Conservation (phyloP, 2,113 vertebrate species). For the Sakesphorus luctuosus region DNA sequence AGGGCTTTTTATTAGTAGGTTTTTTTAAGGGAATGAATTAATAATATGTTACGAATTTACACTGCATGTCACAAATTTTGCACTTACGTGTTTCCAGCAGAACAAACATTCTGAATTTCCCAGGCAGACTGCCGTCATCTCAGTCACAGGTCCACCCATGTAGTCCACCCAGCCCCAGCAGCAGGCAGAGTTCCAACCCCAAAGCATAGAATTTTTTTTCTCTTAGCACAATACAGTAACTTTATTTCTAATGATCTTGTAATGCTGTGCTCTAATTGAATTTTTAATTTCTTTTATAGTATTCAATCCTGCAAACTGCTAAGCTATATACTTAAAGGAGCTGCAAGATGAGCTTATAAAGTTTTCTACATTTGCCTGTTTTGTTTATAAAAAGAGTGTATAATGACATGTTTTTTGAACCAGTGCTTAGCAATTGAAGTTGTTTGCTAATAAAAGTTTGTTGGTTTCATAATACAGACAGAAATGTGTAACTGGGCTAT, state of each 20-base stretch:
- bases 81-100: neutral
- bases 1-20: neutral
- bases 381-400: neutral
- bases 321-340: neutral
- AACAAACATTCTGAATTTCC: neutral
- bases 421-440: neutral
- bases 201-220: neutral
- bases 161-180: neutral
- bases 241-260: neutral
- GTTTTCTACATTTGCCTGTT: slow-evolving; percentile 16
- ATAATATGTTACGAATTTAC: neutral
- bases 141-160: slow-evolving; percentile 1
- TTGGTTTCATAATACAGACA: slow-evolving; percentile 6
- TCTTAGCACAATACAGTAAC: neutral
- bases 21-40: neutral
- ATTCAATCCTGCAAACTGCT: neutral
- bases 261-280: slow-evolving; percentile 20
- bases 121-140: neutral
- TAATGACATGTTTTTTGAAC: slow-evolving; percentile 30
- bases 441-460: slow-evolving; percentile 34
- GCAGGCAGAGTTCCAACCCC: neutral
- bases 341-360: slow-evolving; percentile 25
- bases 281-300: slow-evolving; percentile 44
- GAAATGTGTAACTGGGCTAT: neutral
- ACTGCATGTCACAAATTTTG: neutral